Base-by-base conservation (phyloP, 2,797 vertebrate genomes). In the Hydrocynus forskahlii region DNA sequence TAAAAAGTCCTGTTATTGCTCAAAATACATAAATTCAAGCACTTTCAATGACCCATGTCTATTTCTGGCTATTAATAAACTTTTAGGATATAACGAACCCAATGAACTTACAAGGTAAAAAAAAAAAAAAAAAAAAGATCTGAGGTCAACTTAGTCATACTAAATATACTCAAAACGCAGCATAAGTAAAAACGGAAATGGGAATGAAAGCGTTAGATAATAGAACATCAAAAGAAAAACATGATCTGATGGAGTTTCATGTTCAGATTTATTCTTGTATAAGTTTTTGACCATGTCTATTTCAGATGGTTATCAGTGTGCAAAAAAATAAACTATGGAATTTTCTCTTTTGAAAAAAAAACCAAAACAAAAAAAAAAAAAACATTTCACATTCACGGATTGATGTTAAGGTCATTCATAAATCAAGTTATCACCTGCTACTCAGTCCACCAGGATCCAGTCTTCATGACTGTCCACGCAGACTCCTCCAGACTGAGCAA, bases 381-480 rank as follows among this genome's bases (percentile, higher is more conserved):
- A 17, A 75, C 35, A 75, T 57, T 92, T 93, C 91, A 94, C 90
- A 93, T 95, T 94, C 87, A 90, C 81, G 91, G 92, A 90, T 89
- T 89, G 86, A 83, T 91, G 76, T 86, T 89, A 52, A 21, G 76
- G 52, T 81, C 68, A 60, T 38, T 84, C 35, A n/a, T 38, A 38
- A 19, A 81, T 48, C 54, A 69, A 35, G 25, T 4, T 62, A 55
- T 17, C 16, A 45, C 70, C 59, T 68, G 14, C 16, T 68, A 59
- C 35, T 12, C 19, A 38, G 5, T 7, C 29, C 29, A 16, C 54
- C 45, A 10, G 23, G 60, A 14, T 50, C 19, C 50, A 35, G 50
- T 29, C 75, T 12, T 60, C 38, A 40, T 19, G n/a, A 13, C 80
- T 57, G 59, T 38, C 14, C 62, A n/a, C 23, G 21, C 1, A 2